Evolutionary conservation across 2,113 vertebrate genomes (phyloP).

Genomic region (Dromaius novaehollandiae): DNA sequence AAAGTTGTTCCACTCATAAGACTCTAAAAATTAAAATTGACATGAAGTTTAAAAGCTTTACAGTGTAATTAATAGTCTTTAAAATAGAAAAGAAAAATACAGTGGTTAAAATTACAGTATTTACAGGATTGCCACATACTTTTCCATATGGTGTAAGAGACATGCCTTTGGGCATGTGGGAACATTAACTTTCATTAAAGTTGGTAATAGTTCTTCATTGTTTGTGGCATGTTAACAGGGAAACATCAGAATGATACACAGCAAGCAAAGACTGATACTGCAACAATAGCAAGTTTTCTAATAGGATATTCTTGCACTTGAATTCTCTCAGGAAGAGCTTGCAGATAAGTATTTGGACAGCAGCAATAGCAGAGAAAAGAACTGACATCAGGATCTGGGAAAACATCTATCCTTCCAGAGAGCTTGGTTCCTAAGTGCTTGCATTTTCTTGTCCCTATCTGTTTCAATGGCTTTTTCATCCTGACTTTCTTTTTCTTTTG

Average conservation of each 20-base stretch:
- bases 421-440: neutral
- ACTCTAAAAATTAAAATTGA: neutral
- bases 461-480: neutral
- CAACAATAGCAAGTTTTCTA: neutral
- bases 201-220: rapidly evolving
- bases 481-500: neutral
- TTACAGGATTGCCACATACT: neutral
- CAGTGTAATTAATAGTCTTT: neutral
- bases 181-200: neutral
- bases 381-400: neutral
- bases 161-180: neutral
- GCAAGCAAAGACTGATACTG: neutral
- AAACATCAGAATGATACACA: neutral
- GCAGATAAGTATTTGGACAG: neutral
- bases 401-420: neutral
- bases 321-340: neutral
- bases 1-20: neutral
- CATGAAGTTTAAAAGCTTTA: neutral
- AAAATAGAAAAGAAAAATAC: neutral
- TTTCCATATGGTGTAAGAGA: neutral
- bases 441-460: neutral
- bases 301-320: neutral
- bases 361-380: neutral
- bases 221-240: neutral
- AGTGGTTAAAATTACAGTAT: neutral